Base-by-base conservation (phyloP, 2,888 invertebrate species). In the Dyspetes luteomarginatus region DNA sequence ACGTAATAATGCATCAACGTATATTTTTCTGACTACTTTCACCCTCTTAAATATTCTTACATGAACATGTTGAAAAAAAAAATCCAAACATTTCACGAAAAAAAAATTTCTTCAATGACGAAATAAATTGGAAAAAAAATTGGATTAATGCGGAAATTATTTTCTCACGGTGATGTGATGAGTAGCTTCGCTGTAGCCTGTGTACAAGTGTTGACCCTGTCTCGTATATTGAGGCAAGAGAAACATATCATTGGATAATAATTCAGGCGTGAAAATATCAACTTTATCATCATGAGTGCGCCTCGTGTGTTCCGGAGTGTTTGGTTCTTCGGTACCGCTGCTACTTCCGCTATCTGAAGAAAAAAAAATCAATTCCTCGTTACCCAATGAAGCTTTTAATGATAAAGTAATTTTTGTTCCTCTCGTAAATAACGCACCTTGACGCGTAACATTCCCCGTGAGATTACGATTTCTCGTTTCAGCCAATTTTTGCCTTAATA, bases 401-500 rank as follows among this genome's bases (percentile, higher is more conserved):
- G 30, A 17, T 19, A 26, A 69, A 12, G 9, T 41, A 19, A 48
- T 24, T 17, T 67, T 22, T 43, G 36, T 9, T 17, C 36, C 72
- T 64, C 28, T 64, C n/a, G 52, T 12, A 41, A 0, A 64, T 65
- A 26, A 80, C 81, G 28, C 72, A 89, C 89, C 88, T 84, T 84
- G 80, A 65, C 82, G 84, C 67, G 83, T 65, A 58, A 80, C 82
- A 67, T 80, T 65, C 78, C 81, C 77, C 76, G 83, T 28, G 83
- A 76, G 83, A 83, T 88, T 90, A 9, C 90, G 91, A 83, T 89
- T 91, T 83, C 93, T 92, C 4, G 92, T 93, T 86, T 94, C 94
- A 4, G 94, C 93, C 36, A 95, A 90, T 81, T 94, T 94, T 90
- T 95, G 94, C 86, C 94, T 94, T n/a, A 95, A 92, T 50, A 93